phyloP scores from a whole-genome alignment of 2,888 invertebrate genomes.

The Drosophila recens region DNA sequence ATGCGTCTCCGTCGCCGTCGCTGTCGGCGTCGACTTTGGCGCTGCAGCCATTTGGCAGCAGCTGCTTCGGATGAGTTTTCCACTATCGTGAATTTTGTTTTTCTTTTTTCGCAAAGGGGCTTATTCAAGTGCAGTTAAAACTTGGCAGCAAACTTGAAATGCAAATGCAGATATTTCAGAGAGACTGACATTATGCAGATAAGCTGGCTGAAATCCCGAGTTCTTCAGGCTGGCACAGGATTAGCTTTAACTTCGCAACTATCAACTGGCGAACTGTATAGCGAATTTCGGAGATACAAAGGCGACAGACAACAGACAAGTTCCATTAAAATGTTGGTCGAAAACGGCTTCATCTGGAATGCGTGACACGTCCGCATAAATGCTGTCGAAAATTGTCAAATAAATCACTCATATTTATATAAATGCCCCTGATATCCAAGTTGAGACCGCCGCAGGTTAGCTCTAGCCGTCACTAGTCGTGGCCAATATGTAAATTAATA shows the following conservation, averaged over 20 bases:
- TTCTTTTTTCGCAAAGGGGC: constrained; percentile 22
- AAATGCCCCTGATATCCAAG: constrained; percentile 74
- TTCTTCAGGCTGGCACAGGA: constrained; percentile 14
- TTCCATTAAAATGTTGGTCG: constrained; percentile 18
- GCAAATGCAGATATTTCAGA: constrained; percentile 54
- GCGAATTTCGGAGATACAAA: constrained; percentile 9
- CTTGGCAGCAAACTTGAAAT: constrained; percentile 55
- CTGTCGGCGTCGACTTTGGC: constrained; percentile 13
- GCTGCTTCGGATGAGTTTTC: constrained; percentile 42
- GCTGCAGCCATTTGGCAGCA: constrained; percentile 32
- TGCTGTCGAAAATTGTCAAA: constrained; percentile 82
- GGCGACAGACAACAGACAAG: not conserved
- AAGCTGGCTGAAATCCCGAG: constrained; percentile 25
- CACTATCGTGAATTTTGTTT: constrained; percentile 23
- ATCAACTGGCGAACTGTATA: constrained; percentile 1
- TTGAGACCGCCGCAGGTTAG: constrained; percentile 37
- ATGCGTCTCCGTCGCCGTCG: constrained; percentile 3
- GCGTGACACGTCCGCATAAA: constrained; percentile 77
- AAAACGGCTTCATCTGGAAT: constrained; percentile 61
- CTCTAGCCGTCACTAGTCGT: constrained; percentile 31
- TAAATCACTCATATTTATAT: constrained; percentile 84
- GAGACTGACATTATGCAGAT: constrained; percentile 33
- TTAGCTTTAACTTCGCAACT: constrained; percentile 27
- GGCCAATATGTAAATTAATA: constrained; percentile 59
- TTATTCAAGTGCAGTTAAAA: constrained; percentile 69